Conservation (phyloP, 2,888 invertebrate genomes). For the Hermaeophaga mercurialis region DNA sequence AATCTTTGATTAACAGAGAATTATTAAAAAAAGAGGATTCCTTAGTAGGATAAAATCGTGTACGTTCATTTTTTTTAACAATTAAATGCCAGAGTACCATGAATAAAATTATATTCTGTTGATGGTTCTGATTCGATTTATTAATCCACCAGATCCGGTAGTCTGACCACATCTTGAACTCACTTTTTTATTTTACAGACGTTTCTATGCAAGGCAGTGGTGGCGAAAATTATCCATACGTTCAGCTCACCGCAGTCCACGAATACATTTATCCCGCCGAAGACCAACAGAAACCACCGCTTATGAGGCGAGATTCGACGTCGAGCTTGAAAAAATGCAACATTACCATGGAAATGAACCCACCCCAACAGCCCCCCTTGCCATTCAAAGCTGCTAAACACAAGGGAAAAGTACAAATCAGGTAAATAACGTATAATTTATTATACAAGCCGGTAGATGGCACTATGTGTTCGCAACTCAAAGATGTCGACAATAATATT, state of each 20-base stretch:
- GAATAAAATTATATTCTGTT: too few species aligned
- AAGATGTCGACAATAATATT: neutral
- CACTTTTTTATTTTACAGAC: slow-evolving; percentile 40
- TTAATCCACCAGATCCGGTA: too few species aligned
- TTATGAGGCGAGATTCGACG: slow-evolving; percentile 60
- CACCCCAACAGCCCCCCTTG: slow-evolving; percentile 57
- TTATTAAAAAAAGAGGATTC: too few species aligned
- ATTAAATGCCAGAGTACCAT: too few species aligned
- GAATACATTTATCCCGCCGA: slow-evolving; percentile 88
- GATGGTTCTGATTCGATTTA: too few species aligned
- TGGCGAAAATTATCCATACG: slow-evolving; percentile 80
- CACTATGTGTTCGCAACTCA: neutral
- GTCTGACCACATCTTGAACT: too few species aligned
- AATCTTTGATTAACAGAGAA: too few species aligned
- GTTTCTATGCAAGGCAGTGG: slow-evolving; percentile 18
- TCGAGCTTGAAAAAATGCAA: slow-evolving; percentile 71
- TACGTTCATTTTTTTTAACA: too few species aligned
- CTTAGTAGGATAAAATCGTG: too few species aligned
- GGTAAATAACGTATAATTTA: slow-evolving; percentile 22
- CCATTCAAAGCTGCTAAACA: slow-evolving; percentile 53
- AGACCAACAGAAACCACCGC: slow-evolving; percentile 52
- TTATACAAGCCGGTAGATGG: neutral
- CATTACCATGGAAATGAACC: slow-evolving; percentile 41
- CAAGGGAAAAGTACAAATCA: slow-evolving; percentile 46
- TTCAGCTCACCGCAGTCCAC: slow-evolving; percentile 80